Conservation (phyloP, 2,797 vertebrate species). For the Lepidocolaptes lacrymiger region DNA sequence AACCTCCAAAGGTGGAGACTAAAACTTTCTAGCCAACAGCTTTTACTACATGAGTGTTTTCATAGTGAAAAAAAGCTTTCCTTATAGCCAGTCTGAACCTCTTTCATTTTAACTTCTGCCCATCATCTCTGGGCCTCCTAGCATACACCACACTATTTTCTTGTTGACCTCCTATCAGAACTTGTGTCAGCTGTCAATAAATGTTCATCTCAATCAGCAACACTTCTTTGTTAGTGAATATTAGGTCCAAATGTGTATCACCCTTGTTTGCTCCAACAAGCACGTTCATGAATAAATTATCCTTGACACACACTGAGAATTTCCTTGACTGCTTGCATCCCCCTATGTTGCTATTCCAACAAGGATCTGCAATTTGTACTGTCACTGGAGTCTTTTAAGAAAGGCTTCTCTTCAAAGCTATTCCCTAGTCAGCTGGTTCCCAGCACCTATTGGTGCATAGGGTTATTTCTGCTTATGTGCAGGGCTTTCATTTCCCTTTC, state of each 20-base stretch:
- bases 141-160: too few relatives aligned
- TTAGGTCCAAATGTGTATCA: not conserved
- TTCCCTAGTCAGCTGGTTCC: not conserved
- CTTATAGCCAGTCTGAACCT: not conserved
- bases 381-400: not conserved
- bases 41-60: not conserved
- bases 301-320: not conserved
- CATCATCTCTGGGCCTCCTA: not conserved
- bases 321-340: not conserved
- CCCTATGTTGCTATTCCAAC: not conserved
- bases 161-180: not conserved
- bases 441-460: not conserved
- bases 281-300: not conserved
- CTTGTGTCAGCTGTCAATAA: not conserved
- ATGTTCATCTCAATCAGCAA: not conserved
- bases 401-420: not conserved
- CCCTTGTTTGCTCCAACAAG: not conserved
- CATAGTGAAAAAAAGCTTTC: not conserved
- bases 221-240: not conserved
- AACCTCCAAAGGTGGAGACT: not conserved
- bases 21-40: not conserved
- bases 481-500: not conserved
- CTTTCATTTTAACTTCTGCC: not conserved
- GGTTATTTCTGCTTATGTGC: not conserved
- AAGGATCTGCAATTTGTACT: not conserved